A percentile compares a stretch with the other conserved stretches of the same genome.
Evolutionary conservation across 2,113 vertebrate species (phyloP).

Genomic region (Petrocephalus microphthalmus): DNA sequence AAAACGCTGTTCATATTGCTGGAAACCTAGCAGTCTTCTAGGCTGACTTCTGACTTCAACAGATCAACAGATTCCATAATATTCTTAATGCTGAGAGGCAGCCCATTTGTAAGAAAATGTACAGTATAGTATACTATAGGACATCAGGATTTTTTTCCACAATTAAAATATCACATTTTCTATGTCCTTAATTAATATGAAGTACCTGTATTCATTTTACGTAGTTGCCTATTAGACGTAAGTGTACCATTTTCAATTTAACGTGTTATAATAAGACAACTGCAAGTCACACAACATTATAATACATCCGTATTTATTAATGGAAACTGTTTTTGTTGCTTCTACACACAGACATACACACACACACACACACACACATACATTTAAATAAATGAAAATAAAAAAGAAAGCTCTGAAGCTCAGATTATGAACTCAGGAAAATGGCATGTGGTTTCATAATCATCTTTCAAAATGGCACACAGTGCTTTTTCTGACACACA

Average conservation of each 20-base stretch:
- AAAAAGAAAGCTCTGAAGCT: background rate
- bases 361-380: background rate
- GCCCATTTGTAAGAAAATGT: background rate
- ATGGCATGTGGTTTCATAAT: background rate
- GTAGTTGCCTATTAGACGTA: background rate
- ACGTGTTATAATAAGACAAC: background rate
- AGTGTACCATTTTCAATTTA: background rate
- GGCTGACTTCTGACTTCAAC: too few relatives aligned
- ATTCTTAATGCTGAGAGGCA: background rate
- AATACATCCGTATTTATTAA: background rate
- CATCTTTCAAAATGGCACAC: background rate
- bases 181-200: background rate
- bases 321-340: background rate
- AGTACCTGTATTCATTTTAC: background rate
- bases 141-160: background rate
- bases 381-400: constrained; percentile 1
- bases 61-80: background rate
- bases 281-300: background rate
- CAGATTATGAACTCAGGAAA: background rate
- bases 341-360: background rate
- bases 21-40: background rate
- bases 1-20: background rate
- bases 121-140: background rate
- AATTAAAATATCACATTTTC: background rate
- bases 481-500: background rate